Evolutionary conservation across 2,797 vertebrate genomes (phyloP).

Genomic region (Spondyliosoma cantharus): DNA sequence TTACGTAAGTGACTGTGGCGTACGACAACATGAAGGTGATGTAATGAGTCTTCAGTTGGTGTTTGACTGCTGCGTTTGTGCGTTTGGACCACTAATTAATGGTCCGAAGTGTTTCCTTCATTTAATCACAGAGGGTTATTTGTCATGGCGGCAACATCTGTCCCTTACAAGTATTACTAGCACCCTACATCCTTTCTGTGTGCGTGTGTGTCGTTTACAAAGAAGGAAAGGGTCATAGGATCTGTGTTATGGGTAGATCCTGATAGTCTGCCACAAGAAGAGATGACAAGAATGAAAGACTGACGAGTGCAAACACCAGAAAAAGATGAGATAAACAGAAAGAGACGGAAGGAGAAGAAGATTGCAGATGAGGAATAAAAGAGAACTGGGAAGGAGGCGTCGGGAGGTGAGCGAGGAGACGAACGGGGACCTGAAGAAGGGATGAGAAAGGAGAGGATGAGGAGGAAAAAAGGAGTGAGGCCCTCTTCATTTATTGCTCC

Average conservation of each 20-base stretch:
- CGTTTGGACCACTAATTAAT: constrained; percentile 94
- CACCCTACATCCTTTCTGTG: constrained; percentile 82
- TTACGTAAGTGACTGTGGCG: constrained; percentile 51
- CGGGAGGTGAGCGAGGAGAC: constrained; percentile 51
- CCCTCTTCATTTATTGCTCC: constrained; percentile 99
- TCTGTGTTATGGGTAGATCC: constrained; percentile 30
- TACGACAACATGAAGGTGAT: constrained; percentile 88
- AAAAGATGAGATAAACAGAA: constrained; percentile 5
- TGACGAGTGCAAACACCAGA: neutral
- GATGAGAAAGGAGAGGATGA: constrained; percentile 72
- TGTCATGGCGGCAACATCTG: constrained; percentile 98
- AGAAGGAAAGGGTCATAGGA: constrained; percentile 31
- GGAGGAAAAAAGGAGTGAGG: constrained; percentile 79
- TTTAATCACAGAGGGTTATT: constrained; percentile 97
- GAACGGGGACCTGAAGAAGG: constrained; percentile 65
- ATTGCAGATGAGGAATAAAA: neutral
- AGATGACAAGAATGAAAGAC: neutral
- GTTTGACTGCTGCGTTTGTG: constrained; percentile 80
- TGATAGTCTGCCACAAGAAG: constrained; percentile 1
- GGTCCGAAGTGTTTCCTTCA: constrained; percentile 94
- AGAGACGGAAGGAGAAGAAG: neutral
- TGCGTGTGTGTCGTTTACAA: constrained; percentile 38
- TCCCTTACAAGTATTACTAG: constrained; percentile 93
- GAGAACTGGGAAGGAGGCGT: constrained; percentile 28
- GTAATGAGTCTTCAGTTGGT: constrained; percentile 88